A percentile compares a stretch with the other conserved stretches of the same genome.
Conservation (phyloP, 2,797 vertebrate genomes). For the Halcyon badia region DNA sequence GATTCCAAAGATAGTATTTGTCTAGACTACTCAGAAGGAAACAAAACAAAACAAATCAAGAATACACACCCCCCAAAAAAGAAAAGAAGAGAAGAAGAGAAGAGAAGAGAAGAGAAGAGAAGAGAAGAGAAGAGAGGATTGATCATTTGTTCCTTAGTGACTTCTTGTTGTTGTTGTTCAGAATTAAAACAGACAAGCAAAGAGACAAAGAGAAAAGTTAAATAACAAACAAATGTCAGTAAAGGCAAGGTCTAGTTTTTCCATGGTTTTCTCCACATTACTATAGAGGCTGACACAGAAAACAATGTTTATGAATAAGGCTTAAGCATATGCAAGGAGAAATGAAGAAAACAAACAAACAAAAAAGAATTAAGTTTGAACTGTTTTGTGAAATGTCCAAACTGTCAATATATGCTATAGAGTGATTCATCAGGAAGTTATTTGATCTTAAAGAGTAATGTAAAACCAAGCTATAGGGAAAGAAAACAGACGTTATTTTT, state of each 20-base stretch:
- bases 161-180: neutral
- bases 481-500: neutral
- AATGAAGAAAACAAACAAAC: too few relatives aligned
- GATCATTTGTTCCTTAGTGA: too few relatives aligned
- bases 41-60: too few relatives aligned
- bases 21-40: too few relatives aligned
- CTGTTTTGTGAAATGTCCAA: neutral
- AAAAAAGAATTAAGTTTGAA: neutral
- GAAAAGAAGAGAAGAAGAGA: too few relatives aligned
- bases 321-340: neutral
- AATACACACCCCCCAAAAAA: too few relatives aligned
- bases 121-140: too few relatives aligned
- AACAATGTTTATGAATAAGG: neutral
- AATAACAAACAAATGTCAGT: neutral
- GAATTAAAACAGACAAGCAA: neutral
- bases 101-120: too few relatives aligned
- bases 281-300: neutral
- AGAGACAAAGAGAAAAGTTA: neutral
- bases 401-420: neutral
- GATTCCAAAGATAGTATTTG: too few relatives aligned
- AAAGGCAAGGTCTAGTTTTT: neutral
- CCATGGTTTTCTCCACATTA: neutral
- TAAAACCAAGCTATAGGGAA: neutral
- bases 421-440: neutral
- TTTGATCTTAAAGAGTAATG: neutral